Conservation (phyloP, 2,888 invertebrate genomes). For the Tipula vernalis region DNA sequence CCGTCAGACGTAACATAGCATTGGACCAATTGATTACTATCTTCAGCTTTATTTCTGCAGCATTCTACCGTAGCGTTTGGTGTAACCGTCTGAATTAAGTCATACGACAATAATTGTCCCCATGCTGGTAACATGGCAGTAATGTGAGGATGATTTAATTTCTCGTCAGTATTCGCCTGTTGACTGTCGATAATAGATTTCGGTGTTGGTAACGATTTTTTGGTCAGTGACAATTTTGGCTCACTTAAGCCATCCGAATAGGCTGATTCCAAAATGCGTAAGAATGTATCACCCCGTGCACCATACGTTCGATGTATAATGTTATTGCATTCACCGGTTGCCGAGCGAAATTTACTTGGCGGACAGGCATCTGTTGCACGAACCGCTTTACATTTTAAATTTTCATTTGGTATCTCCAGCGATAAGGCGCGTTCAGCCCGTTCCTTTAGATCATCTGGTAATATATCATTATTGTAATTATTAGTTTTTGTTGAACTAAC, state of each 20-base stretch:
- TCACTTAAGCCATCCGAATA: constrained; percentile 51
- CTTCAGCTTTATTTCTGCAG: constrained; percentile 26
- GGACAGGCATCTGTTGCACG: constrained; percentile 46
- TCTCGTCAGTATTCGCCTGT: constrained; percentile 40
- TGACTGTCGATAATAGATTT: constrained; percentile 44
- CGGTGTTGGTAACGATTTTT: constrained; percentile 49
- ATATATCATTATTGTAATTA: background rate
- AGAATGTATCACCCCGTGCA: constrained; percentile 61
- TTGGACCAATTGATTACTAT: constrained; percentile 36
- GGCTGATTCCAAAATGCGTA: constrained; percentile 55
- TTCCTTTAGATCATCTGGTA: constrained; percentile 16
- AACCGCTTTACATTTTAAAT: constrained; percentile 12
- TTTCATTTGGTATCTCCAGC: constrained; percentile 14
- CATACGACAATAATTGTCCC: constrained; percentile 63
- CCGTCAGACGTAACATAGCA: constrained; percentile 39
- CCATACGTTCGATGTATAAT: constrained; percentile 77
- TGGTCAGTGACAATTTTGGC: constrained; percentile 39
- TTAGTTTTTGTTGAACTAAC: background rate
- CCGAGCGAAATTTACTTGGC: constrained; percentile 68
- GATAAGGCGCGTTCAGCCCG: constrained; percentile 15
- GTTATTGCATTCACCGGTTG: constrained; percentile 80
- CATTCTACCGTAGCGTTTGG: constrained; percentile 41
- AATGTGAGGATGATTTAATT: constrained; percentile 53
- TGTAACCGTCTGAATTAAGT: constrained; percentile 52
- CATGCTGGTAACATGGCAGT: constrained; percentile 68